These are phyloP conservation scores for Mesitornis unicolor DNA, from an alignment of 2,113 vertebrate genomes.

Conservation along the genomic window DNA sequence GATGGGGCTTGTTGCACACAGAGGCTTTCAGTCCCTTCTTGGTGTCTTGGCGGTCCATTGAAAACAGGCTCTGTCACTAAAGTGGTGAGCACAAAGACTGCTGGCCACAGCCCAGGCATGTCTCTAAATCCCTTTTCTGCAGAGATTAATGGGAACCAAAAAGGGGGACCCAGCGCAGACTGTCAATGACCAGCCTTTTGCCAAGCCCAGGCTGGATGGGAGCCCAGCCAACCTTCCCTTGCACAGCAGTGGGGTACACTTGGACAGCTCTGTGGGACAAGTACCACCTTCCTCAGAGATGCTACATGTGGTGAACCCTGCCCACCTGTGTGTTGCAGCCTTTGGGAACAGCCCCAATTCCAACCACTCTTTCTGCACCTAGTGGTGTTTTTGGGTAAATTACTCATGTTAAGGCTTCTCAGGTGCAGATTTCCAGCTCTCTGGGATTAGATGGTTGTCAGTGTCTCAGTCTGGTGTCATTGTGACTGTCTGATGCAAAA, in stretches of 20 bases:
- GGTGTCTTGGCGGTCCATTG: neutral
- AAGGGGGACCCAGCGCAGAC: neutral
- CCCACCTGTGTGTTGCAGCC: neutral
- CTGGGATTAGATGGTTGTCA: neutral
- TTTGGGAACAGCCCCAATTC: neutral
- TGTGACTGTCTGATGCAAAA: neutral
- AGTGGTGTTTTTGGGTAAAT: neutral
- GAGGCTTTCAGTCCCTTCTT: neutral
- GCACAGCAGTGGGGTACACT: neutral
- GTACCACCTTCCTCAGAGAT: neutral
- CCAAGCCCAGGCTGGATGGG: neutral
- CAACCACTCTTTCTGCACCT: neutral
- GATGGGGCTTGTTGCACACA: neutral
- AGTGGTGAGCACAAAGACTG: neutral
- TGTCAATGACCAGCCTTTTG: neutral
- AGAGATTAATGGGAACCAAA: neutral
- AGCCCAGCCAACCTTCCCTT: neutral
- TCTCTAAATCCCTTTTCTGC: neutral
- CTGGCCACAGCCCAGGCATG: neutral
- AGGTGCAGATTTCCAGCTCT: neutral
- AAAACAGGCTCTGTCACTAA: neutral
- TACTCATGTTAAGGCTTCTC: fast-evolving
- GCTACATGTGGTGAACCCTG: fast-evolving
- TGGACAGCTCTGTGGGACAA: neutral
- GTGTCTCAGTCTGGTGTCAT: neutral